Base-by-base conservation (phyloP, 2,888 invertebrate species). In the Melieria picta region DNA sequence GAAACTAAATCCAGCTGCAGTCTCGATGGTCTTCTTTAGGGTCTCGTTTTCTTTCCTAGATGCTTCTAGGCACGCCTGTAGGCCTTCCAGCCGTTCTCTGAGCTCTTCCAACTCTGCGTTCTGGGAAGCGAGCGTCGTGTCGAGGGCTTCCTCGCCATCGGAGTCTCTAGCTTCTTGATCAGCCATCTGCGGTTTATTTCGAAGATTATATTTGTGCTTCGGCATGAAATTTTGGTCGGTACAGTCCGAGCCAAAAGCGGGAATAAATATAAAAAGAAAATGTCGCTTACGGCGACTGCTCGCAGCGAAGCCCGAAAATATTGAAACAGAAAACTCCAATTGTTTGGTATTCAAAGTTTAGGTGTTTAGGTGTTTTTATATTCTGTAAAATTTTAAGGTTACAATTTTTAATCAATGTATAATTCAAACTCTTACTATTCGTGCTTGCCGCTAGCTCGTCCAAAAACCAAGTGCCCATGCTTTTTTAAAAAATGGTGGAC, bases 221-320 rank as follows among this genome's bases (percentile, higher is more conserved):
- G 16, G 57, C 57, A 57, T 57, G 6, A 42, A 13, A 6, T 57
- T 13, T 30, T 30, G 57, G 5, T 13, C 16, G 16, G 42, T 58
- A 42, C 43, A 58, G 42, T 58, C 58, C 58, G 43, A 58, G 43
- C 42, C 10, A 58, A 58, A 58, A 11, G 30, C n/a, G 3, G 4
- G 58, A 58, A 43, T 58, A 58, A 58, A 58, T 58, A 58, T 58
- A 42, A 58, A 58, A 58, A 58, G 30, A 58, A 58, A 58, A 58
- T 58, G 58, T 58, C 58, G 58, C 42, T 30, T 30, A 30, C 30
- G 30, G 30, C 30, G 30, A 30, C 30, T 30, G 30, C 3, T 30
- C 30, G 30, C 30, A 30, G 30, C 30, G 30, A 30, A 30, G 30
- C 30, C 30, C 30, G 30, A 30, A 30, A 30, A 30, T 30, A 30